A percentile compares a stretch with the other conserved stretches of the same genome.
Conservation (phyloP, 1,140 invertebrate genomes). For the Parapsyche elsis region DNA sequence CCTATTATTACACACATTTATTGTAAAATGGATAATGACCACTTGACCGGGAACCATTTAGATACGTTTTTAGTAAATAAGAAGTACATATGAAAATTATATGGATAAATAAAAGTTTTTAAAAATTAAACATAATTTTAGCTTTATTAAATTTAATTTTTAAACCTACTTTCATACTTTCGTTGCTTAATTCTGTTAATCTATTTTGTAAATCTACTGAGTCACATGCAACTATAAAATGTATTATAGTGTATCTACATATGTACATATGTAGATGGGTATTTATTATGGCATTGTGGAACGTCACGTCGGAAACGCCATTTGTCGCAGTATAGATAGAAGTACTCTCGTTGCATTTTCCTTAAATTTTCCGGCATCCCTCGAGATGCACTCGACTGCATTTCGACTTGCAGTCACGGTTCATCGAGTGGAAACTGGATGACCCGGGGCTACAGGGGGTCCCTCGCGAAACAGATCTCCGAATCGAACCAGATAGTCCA, state of each 20-base stretch:
- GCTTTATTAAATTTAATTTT: too few relatives aligned
- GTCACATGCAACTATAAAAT: too few relatives aligned
- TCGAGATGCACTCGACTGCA: constrained; percentile 7
- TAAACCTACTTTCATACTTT: too few relatives aligned
- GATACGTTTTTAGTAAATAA: neutral
- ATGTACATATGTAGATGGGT: neutral
- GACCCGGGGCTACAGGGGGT: neutral
- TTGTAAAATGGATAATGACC: too few relatives aligned
- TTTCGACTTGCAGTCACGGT: constrained; percentile 20
- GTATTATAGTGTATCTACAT: too few relatives aligned
- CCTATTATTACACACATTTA: too few relatives aligned
- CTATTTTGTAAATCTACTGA: too few relatives aligned
- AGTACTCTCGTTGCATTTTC: neutral
- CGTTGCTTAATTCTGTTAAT: too few relatives aligned
- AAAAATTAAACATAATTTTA: too few relatives aligned
- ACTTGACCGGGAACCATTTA: too few relatives aligned
- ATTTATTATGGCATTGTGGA: neutral
- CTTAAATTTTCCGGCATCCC: constrained; percentile 31
- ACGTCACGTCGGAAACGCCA: constrained; percentile 12
- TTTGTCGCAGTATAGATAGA: neutral
- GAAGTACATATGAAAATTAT: neutral
- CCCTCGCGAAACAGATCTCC: neutral
- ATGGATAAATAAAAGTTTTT: too few relatives aligned
- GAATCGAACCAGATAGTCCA: neutral
- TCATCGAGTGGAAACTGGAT: constrained; percentile 35